phyloP scores from a whole-genome alignment of 1,140 invertebrate genomes.

The Solenopsis invicta region DNA sequence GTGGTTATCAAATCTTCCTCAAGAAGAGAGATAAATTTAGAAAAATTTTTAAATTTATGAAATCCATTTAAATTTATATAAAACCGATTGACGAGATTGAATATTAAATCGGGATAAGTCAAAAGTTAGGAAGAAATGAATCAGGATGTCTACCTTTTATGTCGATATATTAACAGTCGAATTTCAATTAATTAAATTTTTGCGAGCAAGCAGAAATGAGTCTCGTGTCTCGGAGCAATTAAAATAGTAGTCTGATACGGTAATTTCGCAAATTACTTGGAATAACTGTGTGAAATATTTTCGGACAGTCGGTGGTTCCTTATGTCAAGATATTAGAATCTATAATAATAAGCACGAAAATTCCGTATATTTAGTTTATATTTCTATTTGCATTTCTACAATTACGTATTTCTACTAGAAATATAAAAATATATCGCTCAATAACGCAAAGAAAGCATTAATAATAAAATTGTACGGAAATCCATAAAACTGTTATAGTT shows the following conservation, averaged over 20 bases:
- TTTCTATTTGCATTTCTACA: too few species aligned
- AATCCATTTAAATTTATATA: constrained; percentile 8
- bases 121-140: constrained; percentile 2
- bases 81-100: neutral
- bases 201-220: constrained; percentile 50
- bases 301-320: neutral
- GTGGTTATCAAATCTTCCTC: neutral
- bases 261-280: neutral
- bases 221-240: constrained; percentile 31
- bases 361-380: neutral
- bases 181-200: constrained; percentile 33
- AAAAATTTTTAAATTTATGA: neutral
- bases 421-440: neutral
- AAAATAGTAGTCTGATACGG: constrained; percentile 11
- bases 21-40: neutral
- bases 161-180: constrained; percentile 8
- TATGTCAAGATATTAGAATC: constrained; percentile 12
- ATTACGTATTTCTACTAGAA: neutral
- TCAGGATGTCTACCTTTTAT: constrained; percentile 28
- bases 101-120: neutral
- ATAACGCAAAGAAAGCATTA: neutral
- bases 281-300: constrained; percentile 8
- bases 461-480: neutral
- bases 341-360: constrained; percentile 2
- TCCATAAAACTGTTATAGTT: neutral